A percentile compares a stretch with the other conserved stretches of the same genome.
Evolutionary conservation across 2,888 invertebrate species (phyloP).

Genomic region (Thecocarcelia acutangulata): DNA sequence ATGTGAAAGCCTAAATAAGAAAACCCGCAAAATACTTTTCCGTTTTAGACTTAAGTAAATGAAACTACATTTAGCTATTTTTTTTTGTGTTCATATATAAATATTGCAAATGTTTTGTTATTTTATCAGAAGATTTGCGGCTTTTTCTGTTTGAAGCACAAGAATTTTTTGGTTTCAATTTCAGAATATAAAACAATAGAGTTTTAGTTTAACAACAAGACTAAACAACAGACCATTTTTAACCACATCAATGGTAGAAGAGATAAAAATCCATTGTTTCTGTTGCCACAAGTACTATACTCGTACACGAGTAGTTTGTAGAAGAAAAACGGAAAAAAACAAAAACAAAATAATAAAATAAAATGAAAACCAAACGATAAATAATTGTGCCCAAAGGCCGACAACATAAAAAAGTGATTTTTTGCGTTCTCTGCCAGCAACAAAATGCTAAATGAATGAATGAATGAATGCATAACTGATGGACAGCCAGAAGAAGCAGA

Average conservation of each 20-base stretch:
- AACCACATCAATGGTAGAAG: constrained; percentile 61
- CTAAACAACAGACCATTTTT: constrained; percentile 32
- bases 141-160: constrained; percentile 28
- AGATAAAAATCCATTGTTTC: constrained; percentile 64
- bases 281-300: constrained; percentile 46
- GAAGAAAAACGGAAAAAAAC: background rate
- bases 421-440: constrained; percentile 13
- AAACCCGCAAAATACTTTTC: background rate
- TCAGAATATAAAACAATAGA: constrained; percentile 41
- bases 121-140: constrained; percentile 24
- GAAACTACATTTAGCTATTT: constrained; percentile 3
- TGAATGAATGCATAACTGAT: constrained; percentile 45
- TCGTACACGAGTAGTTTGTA: no score
- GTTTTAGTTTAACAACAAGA: constrained; percentile 34
- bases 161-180: constrained; percentile 44
- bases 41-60: background rate
- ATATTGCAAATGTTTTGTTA: constrained; percentile 12
- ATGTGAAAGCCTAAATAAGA: background rate
- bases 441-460: constrained; percentile 56
- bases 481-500: constrained; percentile 15
- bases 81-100: background rate
- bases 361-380: constrained; percentile 75
- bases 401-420: constrained; percentile 56
- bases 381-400: constrained; percentile 80
- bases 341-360: constrained; percentile 38